Evolutionary conservation across 2,797 vertebrate genomes (phyloP), one percentile per base, ranked within the genome.

Genomic region (Peromyscus nudipes): DNA sequence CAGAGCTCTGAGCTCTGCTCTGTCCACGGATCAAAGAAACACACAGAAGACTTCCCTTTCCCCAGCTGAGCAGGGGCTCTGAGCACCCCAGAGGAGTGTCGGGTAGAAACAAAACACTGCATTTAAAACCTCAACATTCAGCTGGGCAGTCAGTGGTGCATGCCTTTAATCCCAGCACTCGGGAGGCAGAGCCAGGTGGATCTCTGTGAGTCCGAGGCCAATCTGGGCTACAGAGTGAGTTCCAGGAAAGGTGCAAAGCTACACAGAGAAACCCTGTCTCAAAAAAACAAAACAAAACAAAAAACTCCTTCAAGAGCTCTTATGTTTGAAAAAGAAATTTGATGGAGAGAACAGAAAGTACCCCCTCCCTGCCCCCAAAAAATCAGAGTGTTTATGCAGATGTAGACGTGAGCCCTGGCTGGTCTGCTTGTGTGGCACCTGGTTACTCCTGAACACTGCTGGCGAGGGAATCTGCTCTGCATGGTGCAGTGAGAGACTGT

Each of bases 31-130:
- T 43, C 17, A 3, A 60, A 62, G 11, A 37, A 49, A 17, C 37
- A 62, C 7, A 27, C 14, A 60, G 57, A 60, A 89, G n/a, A 34
- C 43, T 37, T 7, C 13, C 49, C 10, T 27, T 37, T 76, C 57
- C 17, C 40, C 79, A 27, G 69, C 77, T 6, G 29, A 13, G 31
- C 7, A 21, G 65, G 31, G 4, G 5, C 31, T n/a, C 31, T 60
- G 65, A 46, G 57, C 13, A 34, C 0, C 1, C 21, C 29, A 5
- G 76, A 27, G 14, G 17, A 1, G 2, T 31, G 5, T 0, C 4
- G 1, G 1, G 13, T 29, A 9, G 21, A n/a, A 27, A 3, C 0
- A 0, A 14, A 17, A 34, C 3, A 1, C 1, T 6, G 0, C 4
- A 5, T 3, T 31, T 2, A 10, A 80, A 84, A 29, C 23, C 49